Evolutionary conservation across 2,797 vertebrate genomes (phyloP), one percentile per base, ranked within the genome.

Genomic region (Eulemur albifrons): DNA sequence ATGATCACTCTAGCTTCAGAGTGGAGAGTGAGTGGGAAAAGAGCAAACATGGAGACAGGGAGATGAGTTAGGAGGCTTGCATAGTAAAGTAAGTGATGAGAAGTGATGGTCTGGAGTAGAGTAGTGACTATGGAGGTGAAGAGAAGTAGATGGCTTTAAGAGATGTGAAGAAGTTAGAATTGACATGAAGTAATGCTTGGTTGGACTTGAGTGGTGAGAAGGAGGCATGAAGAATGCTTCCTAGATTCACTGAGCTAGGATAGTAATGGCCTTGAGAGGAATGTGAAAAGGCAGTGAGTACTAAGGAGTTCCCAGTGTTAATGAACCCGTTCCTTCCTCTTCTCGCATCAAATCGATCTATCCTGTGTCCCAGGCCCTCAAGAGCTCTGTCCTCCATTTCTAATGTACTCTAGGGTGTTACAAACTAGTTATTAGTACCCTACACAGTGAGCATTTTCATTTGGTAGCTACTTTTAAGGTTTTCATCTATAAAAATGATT

Each of bases 401-500:
- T 82, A 38, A 95, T 86, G 88, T 70, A 80, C 21, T 76, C 82
- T 83, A 81, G 35, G 6, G 35, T 86, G 15, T 87, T 94, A 57
- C 23, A 75, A 87, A 32, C 43, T 91, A 76, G 27, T 81, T 83
- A 43, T 57, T 93, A 76, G 95, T 83, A 57, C 35, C 35, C 52
- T 88, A 32, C n/a, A 67, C 13, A 40, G 23, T 15, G 38, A 96
- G 1, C n/a, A 89, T 70, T 94, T 97, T 95, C 67, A 73, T 80
- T 95, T 92, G 73, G 87, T 59, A 91, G 45, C 20, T 35, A 70
- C 48, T 80, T 86, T 94, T 75, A 89, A 81, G 77, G 7, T 11
- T 91, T 87, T 96, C 59, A 67, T 93, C 85, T 90, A 73, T 88
- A 83, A 95, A 96, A 96, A 52, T 88, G 69, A 93, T 95, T 89